Evolutionary conservation across 2,113 vertebrate species (phyloP).

Genomic region (Campylomormyrus numenius): DNA sequence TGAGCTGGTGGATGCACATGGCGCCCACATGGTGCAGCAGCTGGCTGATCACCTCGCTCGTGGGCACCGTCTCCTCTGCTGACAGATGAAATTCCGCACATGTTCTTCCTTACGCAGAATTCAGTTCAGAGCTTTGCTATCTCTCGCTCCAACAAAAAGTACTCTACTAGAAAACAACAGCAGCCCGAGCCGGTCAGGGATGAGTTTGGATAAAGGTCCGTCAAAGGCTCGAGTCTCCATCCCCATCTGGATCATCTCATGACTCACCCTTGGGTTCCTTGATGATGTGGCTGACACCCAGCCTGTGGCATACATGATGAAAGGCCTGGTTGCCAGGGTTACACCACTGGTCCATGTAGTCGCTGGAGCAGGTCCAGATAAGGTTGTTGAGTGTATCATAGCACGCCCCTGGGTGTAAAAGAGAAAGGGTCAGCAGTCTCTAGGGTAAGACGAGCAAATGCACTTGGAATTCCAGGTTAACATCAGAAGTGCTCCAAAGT

Average conservation of each 20-base stretch:
- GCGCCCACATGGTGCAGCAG: conserved; percentile 95
- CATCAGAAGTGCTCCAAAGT: background rate
- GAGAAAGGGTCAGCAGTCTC: background rate
- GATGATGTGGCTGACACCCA: conserved; percentile 90
- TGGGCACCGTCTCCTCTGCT: conserved; percentile 83
- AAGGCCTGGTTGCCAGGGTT: conserved; percentile 98
- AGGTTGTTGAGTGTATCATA: conserved; percentile 95
- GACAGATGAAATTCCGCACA: conserved; percentile 8
- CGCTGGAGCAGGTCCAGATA: conserved; percentile 96
- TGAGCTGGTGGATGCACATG: conserved; percentile 98
- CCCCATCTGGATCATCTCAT: background rate
- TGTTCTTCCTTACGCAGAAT: background rate
- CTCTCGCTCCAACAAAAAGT: background rate
- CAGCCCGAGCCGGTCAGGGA: background rate
- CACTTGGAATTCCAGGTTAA: background rate
- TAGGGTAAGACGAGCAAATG: background rate
- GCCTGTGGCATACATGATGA: conserved; percentile 93
- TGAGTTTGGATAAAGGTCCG: background rate
- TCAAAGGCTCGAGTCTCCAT: background rate
- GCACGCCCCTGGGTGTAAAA: conserved; percentile 72
- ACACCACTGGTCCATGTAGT: conserved; percentile 98
- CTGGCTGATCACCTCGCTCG: conserved; percentile 90
- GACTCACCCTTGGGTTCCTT: conserved; percentile 81
- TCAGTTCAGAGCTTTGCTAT: background rate
- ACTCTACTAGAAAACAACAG: background rate